These are phyloP conservation scores for Chrysaora quinquecirrha DNA, from an alignment of 30 jellyfish, hydroid and myxozoan species.

Conservation along the genomic window DNA sequence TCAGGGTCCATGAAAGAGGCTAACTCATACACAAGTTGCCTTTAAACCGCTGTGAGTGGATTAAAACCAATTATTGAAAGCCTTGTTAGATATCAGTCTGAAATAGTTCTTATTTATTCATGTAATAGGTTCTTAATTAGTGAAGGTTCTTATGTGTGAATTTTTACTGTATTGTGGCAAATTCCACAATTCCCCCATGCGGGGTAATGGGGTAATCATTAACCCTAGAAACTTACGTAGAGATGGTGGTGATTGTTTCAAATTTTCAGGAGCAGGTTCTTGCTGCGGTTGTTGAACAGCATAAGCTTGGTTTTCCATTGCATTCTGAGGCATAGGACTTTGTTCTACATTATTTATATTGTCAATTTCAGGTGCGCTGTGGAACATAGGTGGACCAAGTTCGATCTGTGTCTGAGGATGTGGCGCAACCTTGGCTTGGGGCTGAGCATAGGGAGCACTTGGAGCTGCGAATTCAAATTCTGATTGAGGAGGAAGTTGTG, in stretches of 20 bases:
- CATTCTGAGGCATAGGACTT: not conserved
- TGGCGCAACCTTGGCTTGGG: not conserved
- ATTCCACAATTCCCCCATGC: too few relatives aligned
- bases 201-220: too few relatives aligned
- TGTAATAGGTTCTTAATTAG: too few relatives aligned
- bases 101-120: too few relatives aligned
- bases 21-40: too few relatives aligned
- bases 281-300: not conserved
- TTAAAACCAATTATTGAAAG: too few relatives aligned
- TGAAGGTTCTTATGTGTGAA: too few relatives aligned
- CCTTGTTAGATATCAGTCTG: too few relatives aligned
- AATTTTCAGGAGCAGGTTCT: not conserved
- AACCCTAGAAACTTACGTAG: too few relatives aligned
- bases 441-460: conserved; percentile 18
- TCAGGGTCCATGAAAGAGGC: too few relatives aligned
- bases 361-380: conserved; percentile 9
- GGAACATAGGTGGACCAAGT: conserved; percentile 52
- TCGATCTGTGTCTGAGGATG: conserved; percentile 38
- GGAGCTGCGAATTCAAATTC: conserved; percentile 51
- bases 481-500: conserved; percentile 10
- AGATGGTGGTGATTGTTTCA: not conserved
- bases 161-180: too few relatives aligned
- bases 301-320: not conserved
- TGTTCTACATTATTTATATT: not conserved
- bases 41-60: too few relatives aligned